Evolutionary conservation across 1,140 invertebrate genomes (phyloP).

Genomic region (Diorhabda sublineata): DNA sequence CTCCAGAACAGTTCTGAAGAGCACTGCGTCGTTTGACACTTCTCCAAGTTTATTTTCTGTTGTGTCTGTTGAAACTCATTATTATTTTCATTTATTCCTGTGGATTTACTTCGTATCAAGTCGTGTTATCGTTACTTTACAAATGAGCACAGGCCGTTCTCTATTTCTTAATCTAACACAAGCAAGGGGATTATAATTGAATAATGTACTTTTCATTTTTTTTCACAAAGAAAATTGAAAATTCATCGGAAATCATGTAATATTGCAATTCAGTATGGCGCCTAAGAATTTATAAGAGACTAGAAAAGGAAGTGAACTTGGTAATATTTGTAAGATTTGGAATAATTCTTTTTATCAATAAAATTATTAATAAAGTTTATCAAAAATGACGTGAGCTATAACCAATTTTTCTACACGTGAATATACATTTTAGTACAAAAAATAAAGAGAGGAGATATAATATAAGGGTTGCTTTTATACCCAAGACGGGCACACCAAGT

Average conservation of each 20-base stretch:
- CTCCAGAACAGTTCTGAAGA: constrained; percentile 12
- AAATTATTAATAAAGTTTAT: too few relatives aligned
- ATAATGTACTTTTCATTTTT: neutral
- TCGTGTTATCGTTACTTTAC: neutral
- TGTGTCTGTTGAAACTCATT: constrained; percentile 27
- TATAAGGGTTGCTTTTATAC: too few relatives aligned
- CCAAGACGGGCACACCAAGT: too few relatives aligned
- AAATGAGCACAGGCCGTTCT: neutral
- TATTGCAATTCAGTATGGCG: neutral
- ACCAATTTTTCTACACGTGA: too few relatives aligned
- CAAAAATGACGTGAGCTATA: too few relatives aligned
- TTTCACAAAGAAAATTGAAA: neutral
- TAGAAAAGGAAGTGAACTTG: too few relatives aligned
- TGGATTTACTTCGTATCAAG: constrained; percentile 6
- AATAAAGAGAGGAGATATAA: too few relatives aligned
- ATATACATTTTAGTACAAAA: too few relatives aligned
- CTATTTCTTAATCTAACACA: neutral
- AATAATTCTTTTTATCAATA: too few relatives aligned
- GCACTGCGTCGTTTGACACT: constrained; percentile 26
- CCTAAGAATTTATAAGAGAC: too few relatives aligned
- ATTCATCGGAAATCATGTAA: neutral
- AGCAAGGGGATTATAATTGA: neutral
- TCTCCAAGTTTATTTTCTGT: constrained; percentile 28
- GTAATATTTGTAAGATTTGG: too few relatives aligned
- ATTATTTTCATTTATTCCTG: constrained; percentile 25